Percentiles rank a stretch among this genome's conserved stretches.
Evolutionary conservation across 2,888 invertebrate genomes (phyloP).

Genomic region (Tetragonula carbonaria): DNA sequence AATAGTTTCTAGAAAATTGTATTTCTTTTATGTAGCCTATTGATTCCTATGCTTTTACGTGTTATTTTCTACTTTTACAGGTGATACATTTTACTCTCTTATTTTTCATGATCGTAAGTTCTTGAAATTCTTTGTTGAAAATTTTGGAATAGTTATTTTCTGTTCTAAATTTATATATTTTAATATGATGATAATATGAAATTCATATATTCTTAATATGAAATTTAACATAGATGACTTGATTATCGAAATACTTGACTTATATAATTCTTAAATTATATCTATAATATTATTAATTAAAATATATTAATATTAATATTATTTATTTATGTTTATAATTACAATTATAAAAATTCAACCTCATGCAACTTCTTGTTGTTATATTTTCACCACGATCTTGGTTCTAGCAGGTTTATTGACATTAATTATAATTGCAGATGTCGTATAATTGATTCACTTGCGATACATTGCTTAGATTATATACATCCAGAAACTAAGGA

Average conservation of each 20-base stretch:
- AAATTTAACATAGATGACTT: neutral
- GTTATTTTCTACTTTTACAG: neutral
- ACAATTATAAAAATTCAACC: neutral
- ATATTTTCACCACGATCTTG: neutral
- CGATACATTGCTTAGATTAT: neutral
- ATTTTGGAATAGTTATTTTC: no score
- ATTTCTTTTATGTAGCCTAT: neutral
- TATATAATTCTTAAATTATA: no score
- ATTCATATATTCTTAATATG: neutral
- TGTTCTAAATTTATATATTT: no score
- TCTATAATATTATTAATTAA: no score
- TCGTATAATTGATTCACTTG: neutral
- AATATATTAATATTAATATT: neutral
- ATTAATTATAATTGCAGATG: neutral
- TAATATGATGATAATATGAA: no score
- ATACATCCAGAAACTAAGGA: neutral
- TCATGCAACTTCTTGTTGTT: neutral
- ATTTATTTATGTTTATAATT: neutral
- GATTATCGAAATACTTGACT: no score
- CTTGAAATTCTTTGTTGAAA: neutral
- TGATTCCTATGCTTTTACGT: neutral
- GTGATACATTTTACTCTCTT: neutral
- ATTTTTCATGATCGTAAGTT: neutral
- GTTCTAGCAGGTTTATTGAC: neutral
- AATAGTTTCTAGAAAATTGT: slow-evolving; percentile 12